Conservation (phyloP, 2,888 invertebrate genomes). For the Protodeltote pygarga region DNA sequence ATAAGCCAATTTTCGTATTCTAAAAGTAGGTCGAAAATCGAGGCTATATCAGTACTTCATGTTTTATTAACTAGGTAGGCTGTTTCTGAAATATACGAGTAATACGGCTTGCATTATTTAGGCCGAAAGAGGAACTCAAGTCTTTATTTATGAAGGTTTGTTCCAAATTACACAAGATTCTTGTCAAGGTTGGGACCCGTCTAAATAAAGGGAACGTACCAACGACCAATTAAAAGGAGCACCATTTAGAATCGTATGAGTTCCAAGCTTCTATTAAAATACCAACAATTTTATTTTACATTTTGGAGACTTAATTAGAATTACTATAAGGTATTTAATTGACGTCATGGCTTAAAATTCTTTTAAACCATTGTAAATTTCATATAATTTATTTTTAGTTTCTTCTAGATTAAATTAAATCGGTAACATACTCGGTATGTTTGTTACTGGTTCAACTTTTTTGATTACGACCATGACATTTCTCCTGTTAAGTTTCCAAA, state of each 20-base stretch:
- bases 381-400: too few species aligned
- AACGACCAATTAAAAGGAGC: constrained; percentile 21
- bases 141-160: constrained; percentile 5
- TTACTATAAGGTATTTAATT: constrained; percentile 13
- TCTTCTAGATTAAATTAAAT: too few species aligned
- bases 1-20: too few species aligned
- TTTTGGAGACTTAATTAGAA: constrained; percentile 16
- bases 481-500: too few species aligned
- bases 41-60: neutral
- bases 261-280: constrained; percentile 24
- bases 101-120: too few species aligned
- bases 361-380: neutral
- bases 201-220: constrained; percentile 14
- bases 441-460: too few species aligned
- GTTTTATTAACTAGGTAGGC: neutral
- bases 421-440: too few species aligned
- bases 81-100: too few species aligned
- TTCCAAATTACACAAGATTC: constrained; percentile 5
- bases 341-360: neutral
- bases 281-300: constrained; percentile 10
- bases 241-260: constrained; percentile 10
- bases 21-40: too few species aligned
- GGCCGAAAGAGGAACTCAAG: too few species aligned
- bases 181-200: constrained; percentile 14
- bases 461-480: too few species aligned